phyloP scores from a whole-genome alignment of 2,113 vertebrate genomes.

The Zingel zingel region DNA sequence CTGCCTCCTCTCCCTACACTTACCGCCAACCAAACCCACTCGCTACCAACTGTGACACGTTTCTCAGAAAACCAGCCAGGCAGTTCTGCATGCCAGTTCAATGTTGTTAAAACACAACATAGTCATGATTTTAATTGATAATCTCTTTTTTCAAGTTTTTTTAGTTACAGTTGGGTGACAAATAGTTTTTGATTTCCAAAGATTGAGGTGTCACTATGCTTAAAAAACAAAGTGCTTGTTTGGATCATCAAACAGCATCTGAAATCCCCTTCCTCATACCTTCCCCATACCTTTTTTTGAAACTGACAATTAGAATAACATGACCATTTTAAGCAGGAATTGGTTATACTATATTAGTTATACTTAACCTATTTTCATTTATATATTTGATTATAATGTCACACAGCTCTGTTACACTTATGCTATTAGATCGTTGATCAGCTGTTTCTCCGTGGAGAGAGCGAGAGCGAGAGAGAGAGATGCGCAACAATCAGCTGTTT shows the following conservation, averaged over 20 bases:
- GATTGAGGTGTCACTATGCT: neutral
- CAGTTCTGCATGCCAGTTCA: constrained; percentile 27
- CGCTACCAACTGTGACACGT: constrained; percentile 55
- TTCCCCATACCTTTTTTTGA: too few species aligned
- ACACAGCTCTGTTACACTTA: too few species aligned
- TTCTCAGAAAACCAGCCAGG: constrained; percentile 44
- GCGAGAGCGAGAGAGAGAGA: too few species aligned
- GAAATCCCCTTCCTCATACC: neutral
- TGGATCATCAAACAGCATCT: neutral
- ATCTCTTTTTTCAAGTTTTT: neutral
- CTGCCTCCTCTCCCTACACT: constrained; percentile 32
- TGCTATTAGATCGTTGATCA: too few species aligned
- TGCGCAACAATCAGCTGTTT: too few species aligned
- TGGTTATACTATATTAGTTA: too few species aligned
- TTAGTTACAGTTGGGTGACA: neutral
- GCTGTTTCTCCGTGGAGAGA: too few species aligned
- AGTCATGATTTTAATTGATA: constrained; percentile 17
- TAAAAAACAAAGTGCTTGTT: neutral
- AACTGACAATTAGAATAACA: neutral
- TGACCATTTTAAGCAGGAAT: neutral
- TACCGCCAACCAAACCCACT: constrained; percentile 45
- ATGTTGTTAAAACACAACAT: neutral
- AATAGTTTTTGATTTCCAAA: constrained; percentile 22
- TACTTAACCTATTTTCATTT: too few species aligned
- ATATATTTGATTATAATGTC: too few species aligned